Conservation (phyloP, 2,888 invertebrate species). For the Stenichneumon culpator region DNA sequence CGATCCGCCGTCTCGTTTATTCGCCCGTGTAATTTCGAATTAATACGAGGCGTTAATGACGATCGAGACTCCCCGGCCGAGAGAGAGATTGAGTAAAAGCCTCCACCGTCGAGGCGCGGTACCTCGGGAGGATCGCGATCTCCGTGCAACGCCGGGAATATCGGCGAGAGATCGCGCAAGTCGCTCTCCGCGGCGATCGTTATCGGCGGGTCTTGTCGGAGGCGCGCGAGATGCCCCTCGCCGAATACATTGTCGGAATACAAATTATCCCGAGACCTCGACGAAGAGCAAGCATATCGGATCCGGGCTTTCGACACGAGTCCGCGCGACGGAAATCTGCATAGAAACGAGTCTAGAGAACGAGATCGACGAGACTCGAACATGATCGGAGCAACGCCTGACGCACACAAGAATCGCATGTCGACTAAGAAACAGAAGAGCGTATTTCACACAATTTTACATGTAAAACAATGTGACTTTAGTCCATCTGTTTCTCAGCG, state of each 20-base stretch:
- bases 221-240: constrained; percentile 57
- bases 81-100: constrained; percentile 22
- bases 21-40: constrained; percentile 66
- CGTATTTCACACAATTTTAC: no score
- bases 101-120: constrained; percentile 46
- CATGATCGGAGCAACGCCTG: neutral
- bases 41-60: constrained; percentile 67
- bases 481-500: no score
- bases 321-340: constrained; percentile 59
- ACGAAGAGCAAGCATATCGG: constrained; percentile 13
- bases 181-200: constrained; percentile 66
- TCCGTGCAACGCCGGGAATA: constrained; percentile 30
- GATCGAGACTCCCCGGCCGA: constrained; percentile 4
- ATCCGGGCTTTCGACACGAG: constrained; percentile 40
- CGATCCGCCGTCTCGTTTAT: constrained; percentile 53
- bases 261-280: constrained; percentile 58
- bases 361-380: constrained; percentile 41
- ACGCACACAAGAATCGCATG: neutral
- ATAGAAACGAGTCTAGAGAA: constrained; percentile 66
- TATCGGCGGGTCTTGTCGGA: constrained; percentile 69
- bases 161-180: constrained; percentile 61
- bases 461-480: neutral
- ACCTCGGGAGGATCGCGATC: constrained; percentile 52
- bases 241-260: constrained; percentile 65
- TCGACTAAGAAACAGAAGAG: no score